Base-by-base conservation (phyloP, 2,113 vertebrate genomes). In the Ginglymostoma cirratum region DNA sequence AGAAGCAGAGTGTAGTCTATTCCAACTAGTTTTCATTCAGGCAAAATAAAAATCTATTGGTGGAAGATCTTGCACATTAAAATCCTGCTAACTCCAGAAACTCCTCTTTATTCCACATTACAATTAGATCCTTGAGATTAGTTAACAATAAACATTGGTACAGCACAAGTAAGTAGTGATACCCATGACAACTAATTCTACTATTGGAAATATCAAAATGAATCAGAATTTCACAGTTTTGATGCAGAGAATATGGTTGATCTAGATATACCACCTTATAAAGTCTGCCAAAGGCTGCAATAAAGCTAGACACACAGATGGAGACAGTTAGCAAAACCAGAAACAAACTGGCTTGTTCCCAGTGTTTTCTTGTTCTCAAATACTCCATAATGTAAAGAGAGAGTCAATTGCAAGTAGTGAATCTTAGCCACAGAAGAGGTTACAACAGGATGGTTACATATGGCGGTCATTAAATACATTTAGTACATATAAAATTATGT, bases 321-420 rank as follows among this genome's bases (percentile, higher is more conserved):
- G 93, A 70, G 65, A 67, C 65, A 94, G 65, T 94, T 67, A 67
- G 90, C 30, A 94, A 67, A 65, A 67, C n/a, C 65, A 94, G 38
- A 94, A 94, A 94, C 72, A 94, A 94, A n/a, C 38, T 94, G 66
- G 38, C 66, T 67, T 69, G 38, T 66, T 70, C 52, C 52, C 87
- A 67, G 65, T 3, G 19, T 67, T 94, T 67, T 66, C 38, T 94
- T 70, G 38, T 69, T 45, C 92, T 69, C 67, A 48, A 42, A 94
- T 45, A 45, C 21, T 69, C n/a, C 21, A 69, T 90, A 34, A 90
- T 90, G 48, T 34, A 67, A 34, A n/a, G 34, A 45, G 55, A 34
- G 38, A 70, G 66, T 70, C 21, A 27, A 69, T 69, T n/a, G 24
- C 52, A 61, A 66, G 66, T 67, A 94, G 67, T 94, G 38, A 70